Evolutionary conservation across 2,113 vertebrate genomes (phyloP), one percentile per base, ranked within the genome.

Genomic region (Alethe castanea): DNA sequence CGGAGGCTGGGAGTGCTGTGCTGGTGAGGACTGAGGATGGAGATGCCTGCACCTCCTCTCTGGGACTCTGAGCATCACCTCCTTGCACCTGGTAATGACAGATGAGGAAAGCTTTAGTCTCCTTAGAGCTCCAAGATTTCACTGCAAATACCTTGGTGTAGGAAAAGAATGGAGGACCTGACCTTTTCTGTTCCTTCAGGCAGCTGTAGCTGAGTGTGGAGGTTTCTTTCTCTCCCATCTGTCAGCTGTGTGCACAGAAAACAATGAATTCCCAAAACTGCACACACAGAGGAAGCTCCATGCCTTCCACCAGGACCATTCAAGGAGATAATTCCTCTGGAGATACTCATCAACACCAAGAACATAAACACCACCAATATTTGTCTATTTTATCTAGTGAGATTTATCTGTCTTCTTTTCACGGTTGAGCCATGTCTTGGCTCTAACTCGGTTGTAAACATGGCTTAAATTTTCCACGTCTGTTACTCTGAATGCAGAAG

Each of bases 31-130:
- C 5, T 6, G 22, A 1, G 33, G 64, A 45, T 50, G 52, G 26
- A 81, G 52, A 42, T 0, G 0, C 8, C 47, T 29, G 42, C 19
- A 29, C 1, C 48, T 72, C 48, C 44, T 40, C 0, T 0, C 56
- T 15, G 81, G 12, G 35, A 22, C 61, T 19, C 71, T 16, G 11
- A 59, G 52, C 45, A 31, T n/a, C 78, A 38, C 24, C 36, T 66
- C 50, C 26, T 38, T 6, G 0, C 26, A 14, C 60, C 28, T 14
- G 20, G 28, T 11, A 13, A 16, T 29, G 60, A 28, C 24, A 64
- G 54, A 19, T 1, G 38, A 90, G 56, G 65, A 53, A 35, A 78
- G 47, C 19, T 72, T 81, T 57, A 60, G 59, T 56, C 19, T 11
- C 19, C 62, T 81, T 25, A 50, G 29, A 5, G 2, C 23, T 26